Base-by-base conservation (phyloP, 2,113 vertebrate genomes). In the Aegotheles bennettii region DNA sequence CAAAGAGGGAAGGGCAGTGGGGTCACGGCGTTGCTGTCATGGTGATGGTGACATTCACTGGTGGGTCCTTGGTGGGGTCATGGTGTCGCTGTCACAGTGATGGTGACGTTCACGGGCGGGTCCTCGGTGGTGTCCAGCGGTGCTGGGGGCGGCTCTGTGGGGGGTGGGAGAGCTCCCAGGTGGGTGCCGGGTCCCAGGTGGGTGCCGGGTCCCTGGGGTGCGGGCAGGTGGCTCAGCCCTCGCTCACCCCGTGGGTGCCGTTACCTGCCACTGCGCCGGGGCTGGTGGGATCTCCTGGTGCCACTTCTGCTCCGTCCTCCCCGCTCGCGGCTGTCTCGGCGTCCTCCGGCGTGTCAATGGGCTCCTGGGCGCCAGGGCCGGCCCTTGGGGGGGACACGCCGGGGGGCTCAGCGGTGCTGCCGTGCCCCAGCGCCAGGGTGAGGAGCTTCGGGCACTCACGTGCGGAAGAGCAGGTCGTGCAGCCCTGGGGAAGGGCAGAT, bases 391-490 rank as follows among this genome's bases (percentile, higher is more conserved):
- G 35, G 26, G 4, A 33, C 28, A 4, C 0, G 10, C 0, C 0
- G 24, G 18, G 53, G 24, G 59, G 71, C 15, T 64, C 16, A 26
- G 23, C 0, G 2, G 29, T 0, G 3, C 10, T 4, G 24, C 33
- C 35, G 28, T 3, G 3, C 1, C 4, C 83, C 5, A 6, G 25
- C 9, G 0, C 0, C 0, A 9, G 68, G 25, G 3, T 10, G 0
- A 6, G 12, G 51, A 56, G 43, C 4, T 36, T 10, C 0, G 47
- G 82, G 40, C 38, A 85, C 95, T 93, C 88, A 96, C 95, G 20
- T 78, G 50, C 5, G 93, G 91, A 95, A 95, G 14, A 96, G 86
- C 18, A 96, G 87, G 31, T 65, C 6, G 24, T 95, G 93, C 67
- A 95, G 76, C 48, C 93, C 96, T 96, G 64, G 7, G 80, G 57